A percentile compares a stretch with the other conserved stretches of the same genome.
phyloP scores from a whole-genome alignment of 1,140 invertebrate genomes.

The Drosophila bipectinata region DNA sequence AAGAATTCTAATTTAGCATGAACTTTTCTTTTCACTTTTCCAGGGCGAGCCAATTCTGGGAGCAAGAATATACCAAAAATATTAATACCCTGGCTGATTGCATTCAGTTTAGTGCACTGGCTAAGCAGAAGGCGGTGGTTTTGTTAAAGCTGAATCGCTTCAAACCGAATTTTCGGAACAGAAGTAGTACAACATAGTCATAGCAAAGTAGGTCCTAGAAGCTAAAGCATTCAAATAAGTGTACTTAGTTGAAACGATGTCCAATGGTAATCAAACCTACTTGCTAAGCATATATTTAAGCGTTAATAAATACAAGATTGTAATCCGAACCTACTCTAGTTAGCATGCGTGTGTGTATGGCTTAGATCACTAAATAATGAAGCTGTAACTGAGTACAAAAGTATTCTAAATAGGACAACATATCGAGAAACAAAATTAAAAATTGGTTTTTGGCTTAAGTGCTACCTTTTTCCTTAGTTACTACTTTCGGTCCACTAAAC shows the following conservation, averaged over 20 bases:
- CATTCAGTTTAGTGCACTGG: constrained; percentile 41
- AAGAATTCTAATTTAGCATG: not conserved
- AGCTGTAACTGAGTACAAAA: constrained; percentile 13
- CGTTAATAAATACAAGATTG: constrained; percentile 74
- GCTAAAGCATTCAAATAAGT: constrained; percentile 49
- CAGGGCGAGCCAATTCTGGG: constrained; percentile 67
- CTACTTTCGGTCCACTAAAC: constrained; percentile 72
- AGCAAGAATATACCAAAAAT: constrained; percentile 42
- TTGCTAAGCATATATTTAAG: constrained; percentile 71
- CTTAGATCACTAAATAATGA: constrained; percentile 55
- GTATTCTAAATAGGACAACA: constrained; percentile 46
- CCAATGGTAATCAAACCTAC: constrained; percentile 61
- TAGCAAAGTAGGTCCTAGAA: constrained; percentile 50
- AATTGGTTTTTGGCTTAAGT: constrained; percentile 30
- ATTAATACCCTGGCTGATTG: constrained; percentile 13
- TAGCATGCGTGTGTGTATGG: constrained; percentile 18
- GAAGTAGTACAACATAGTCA: constrained; percentile 61
- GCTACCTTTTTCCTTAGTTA: constrained; percentile 24
- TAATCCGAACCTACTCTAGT: constrained; percentile 45
- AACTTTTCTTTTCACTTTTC: constrained; percentile 7
- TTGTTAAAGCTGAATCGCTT: constrained; percentile 35
- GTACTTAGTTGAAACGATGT: constrained; percentile 70
- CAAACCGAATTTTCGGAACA: constrained; percentile 1
- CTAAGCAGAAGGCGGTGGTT: constrained; percentile 17
- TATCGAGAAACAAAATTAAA: constrained; percentile 55